A percentile compares a stretch with the other conserved stretches of the same genome.
Conservation (phyloP, 2,113 vertebrate species). For the Pollimyrus isidori region DNA sequence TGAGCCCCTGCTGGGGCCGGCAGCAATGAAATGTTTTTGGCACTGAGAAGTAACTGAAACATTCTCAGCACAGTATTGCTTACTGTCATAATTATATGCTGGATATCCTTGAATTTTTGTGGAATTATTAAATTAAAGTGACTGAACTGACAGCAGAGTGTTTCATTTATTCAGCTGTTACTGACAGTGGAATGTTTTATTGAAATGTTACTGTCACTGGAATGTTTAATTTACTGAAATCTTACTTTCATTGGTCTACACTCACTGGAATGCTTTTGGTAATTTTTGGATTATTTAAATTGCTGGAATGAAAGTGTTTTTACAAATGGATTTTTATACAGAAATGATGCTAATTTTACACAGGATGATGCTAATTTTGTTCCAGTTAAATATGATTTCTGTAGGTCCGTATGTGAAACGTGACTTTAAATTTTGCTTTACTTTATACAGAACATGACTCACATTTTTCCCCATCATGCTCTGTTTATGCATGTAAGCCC, state of each 20-base stretch:
- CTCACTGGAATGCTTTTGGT: not conserved
- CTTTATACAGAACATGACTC: not conserved
- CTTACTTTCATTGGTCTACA: not conserved
- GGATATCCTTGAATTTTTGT: not conserved
- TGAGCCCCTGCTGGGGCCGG: conserved; percentile 82
- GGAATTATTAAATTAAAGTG: not conserved
- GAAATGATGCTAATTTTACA: not conserved
- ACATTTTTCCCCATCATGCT: not conserved
- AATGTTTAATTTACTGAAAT: not conserved
- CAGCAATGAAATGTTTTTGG: not conserved
- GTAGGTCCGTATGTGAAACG: not conserved
- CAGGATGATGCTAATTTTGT: not conserved
- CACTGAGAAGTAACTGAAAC: not conserved
- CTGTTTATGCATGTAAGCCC: not conserved
- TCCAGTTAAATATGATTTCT: not conserved
- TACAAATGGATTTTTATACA: not conserved
- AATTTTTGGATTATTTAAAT: not conserved
- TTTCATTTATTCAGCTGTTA: not conserved
- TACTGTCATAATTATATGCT: not conserved
- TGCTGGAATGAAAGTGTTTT: not conserved
- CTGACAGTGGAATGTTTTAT: not conserved
- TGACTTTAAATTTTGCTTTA: not conserved
- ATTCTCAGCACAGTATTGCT: not conserved
- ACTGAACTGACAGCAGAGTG: not conserved
- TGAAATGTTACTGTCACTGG: not conserved